These are phyloP conservation scores for Ophiothrix spiculata DNA, from an alignment of 35 echinoderm and acorn worm species.

Conservation along the genomic window DNA sequence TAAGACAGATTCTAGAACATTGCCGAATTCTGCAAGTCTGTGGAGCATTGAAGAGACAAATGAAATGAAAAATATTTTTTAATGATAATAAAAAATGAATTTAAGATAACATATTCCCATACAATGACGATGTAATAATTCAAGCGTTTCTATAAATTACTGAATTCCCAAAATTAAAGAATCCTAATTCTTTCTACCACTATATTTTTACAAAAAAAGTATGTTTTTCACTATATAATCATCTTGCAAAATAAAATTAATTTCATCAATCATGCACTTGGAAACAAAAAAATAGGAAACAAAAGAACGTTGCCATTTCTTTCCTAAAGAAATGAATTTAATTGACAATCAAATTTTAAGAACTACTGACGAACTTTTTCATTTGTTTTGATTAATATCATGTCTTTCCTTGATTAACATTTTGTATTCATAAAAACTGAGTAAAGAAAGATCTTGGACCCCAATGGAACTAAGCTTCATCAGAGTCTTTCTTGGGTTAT, in stretches of 20 bases:
- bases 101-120: background rate
- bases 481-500: too few relatives aligned
- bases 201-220: background rate
- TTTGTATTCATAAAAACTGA: background rate
- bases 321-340: background rate
- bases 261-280: background rate
- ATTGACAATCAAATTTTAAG: background rate
- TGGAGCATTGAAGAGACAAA: slow-evolving; percentile 9
- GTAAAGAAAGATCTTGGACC: too few relatives aligned
- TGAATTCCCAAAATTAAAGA: background rate
- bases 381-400: too few relatives aligned
- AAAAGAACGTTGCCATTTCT: background rate
- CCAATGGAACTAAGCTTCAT: too few relatives aligned
- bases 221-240: background rate
- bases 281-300: background rate
- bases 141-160: background rate
- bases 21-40: slow-evolving; percentile 90
- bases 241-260: background rate
- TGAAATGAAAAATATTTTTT: background rate
- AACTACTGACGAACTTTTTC: background rate
- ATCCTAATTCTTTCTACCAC: background rate
- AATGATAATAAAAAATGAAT: background rate
- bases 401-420: background rate
- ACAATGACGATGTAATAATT: background rate
- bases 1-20: slow-evolving; percentile 61